Evolutionary conservation across 2,113 vertebrate species (phyloP).

Genomic region (Fregata magnificens): DNA sequence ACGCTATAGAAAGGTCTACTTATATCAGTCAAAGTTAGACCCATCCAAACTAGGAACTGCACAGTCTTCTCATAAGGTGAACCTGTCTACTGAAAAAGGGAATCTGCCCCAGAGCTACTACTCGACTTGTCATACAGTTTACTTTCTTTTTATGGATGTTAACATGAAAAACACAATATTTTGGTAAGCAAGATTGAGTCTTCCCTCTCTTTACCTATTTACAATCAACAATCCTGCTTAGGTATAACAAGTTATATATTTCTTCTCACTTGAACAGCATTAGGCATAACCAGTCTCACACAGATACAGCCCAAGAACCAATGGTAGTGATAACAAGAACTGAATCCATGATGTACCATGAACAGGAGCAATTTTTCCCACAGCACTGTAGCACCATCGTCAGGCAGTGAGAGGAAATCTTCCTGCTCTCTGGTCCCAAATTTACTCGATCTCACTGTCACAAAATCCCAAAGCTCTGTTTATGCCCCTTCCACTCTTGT

Average conservation of each 20-base stretch:
- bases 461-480: not conserved
- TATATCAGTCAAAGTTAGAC: not conserved
- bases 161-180: not conserved
- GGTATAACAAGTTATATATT: not conserved
- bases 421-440: not conserved
- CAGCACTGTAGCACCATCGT: not conserved
- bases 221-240: not conserved
- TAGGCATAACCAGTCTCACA: not conserved
- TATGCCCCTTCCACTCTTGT: not conserved
- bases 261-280: not conserved
- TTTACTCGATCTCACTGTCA: not conserved
- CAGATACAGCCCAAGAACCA: fast-evolving
- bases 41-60: not conserved
- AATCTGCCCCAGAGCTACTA: not conserved
- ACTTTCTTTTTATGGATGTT: not conserved
- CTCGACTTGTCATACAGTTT: not conserved
- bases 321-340: not conserved
- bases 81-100: too few relatives aligned
- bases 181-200: not conserved
- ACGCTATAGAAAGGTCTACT: not conserved
- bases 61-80: not conserved
- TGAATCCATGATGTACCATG: fast-evolving
- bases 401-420: not conserved
- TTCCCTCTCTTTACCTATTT: not conserved
- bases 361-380: not conserved